These are phyloP conservation scores for Penaeus vannamei DNA, from an alignment of 1,140 invertebrate genomes.

Conservation along the genomic window DNA sequence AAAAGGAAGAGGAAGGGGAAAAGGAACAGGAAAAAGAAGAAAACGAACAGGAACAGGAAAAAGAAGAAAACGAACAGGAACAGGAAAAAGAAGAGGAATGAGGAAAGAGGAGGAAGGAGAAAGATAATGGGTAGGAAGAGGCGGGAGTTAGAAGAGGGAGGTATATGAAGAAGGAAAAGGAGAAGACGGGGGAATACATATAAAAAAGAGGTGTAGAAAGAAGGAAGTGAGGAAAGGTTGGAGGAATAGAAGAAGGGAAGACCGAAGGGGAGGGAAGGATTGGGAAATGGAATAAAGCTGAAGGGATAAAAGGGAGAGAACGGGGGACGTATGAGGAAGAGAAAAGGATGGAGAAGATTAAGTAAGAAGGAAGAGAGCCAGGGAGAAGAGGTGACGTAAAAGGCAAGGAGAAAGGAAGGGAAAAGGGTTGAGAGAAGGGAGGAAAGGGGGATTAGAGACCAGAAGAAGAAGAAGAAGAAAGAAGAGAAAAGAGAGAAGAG, in stretches of 20 bases:
- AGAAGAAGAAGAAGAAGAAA: background rate
- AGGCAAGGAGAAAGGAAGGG: background rate
- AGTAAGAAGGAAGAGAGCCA: background rate
- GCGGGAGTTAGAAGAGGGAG: too few relatives aligned
- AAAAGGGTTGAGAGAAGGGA: background rate
- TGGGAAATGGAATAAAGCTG: too few relatives aligned
- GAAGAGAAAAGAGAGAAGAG: background rate
- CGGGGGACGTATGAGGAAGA: background rate
- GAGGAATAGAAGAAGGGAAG: background rate
- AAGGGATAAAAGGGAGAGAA: background rate
- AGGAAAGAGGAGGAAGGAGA: background rate
- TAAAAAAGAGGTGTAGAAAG: background rate
- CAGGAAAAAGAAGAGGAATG: background rate
- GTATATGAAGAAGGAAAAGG: too few relatives aligned
- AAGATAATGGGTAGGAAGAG: too few relatives aligned
- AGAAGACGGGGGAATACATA: background rate
- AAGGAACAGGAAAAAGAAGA: background rate
- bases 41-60: background rate
- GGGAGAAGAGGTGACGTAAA: background rate
- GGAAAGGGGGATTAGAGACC: background rate
- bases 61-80: background rate
- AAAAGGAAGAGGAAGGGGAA: background rate
- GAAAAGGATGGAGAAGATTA: background rate
- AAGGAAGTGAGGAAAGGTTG: conserved; percentile 21
- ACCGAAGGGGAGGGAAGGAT: background rate